Evolutionary conservation across 1,140 invertebrate species (phyloP), one percentile per base, ranked within the genome.

Genomic region (Pentalonia nigronervosa): DNA sequence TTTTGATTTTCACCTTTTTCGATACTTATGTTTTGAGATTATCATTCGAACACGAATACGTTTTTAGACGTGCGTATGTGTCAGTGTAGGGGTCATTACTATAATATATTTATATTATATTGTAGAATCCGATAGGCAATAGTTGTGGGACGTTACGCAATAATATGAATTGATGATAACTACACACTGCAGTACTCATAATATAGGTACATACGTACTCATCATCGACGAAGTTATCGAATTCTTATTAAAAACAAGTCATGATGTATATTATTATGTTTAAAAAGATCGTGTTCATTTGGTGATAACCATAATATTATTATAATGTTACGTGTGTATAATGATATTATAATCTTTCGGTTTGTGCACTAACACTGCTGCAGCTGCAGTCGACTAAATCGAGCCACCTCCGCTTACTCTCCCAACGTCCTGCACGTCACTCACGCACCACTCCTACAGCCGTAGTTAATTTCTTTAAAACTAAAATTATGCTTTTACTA

Each of bases 401-500:
- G n/a, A 76, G 60, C 7, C 60, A 76, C 60, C 60, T 76, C n/a
- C n/a, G 60, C 30, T 6, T 67, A 30, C 60, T 67, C 60, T 4
- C n/a, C 60, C 60, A 14, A 76, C 60, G 9, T 76, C 60, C 60
- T 76, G 60, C 60, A 76, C 14, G 36, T 45, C 83, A 41, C 36
- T 41, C 41, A 25, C 41, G 3, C 41, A 3, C 83, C 21, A 76
- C 83, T 23, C 83, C 41, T 41, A 23, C 36, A 83, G n/a, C 21
- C 20, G 9, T 47, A 41, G n/a, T 9, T n/a, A 36, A 21, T 84
- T 41, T 36, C 83, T 41, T 36, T 45, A 20, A 84, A 84, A 84
- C 83, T 84, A 45, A 84, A 84, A 84, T 84, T 83, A 83, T 36
- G 81, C 34, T 45, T 45, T 84, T 41, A 84, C 83, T 45, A 84